These are phyloP conservation scores for Cotesia typhae DNA, from an alignment of 1,140 invertebrate species.

Conservation along the genomic window DNA sequence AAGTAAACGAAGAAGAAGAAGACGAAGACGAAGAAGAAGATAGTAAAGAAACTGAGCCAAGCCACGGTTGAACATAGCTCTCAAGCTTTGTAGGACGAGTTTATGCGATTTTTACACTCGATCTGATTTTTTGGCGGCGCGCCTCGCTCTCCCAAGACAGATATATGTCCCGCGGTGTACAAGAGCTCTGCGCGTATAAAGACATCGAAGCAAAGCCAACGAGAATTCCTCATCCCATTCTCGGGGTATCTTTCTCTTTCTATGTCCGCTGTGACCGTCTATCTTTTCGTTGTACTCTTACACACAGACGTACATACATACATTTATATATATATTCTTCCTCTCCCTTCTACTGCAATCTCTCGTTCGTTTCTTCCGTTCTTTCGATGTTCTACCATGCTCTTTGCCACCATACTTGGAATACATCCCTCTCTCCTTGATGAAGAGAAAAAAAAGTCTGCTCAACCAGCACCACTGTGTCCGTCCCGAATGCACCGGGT, in stretches of 20 bases:
- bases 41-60: conserved; percentile 24
- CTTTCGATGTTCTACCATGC: conserved; percentile 54
- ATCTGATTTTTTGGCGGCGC: conserved; percentile 68
- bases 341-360: neutral
- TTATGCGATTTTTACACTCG: conserved; percentile 68
- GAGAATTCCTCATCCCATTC: conserved; percentile 66
- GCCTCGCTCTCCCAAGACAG: conserved; percentile 61
- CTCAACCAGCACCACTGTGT: conserved; percentile 20
- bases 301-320: neutral
- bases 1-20: conserved; percentile 31
- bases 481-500: too few relatives aligned
- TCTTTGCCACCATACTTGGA: conserved; percentile 66
- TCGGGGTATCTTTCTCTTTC: conserved; percentile 28
- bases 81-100: conserved; percentile 61
- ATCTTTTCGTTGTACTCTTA: conserved; percentile 26
- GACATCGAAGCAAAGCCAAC: conserved; percentile 66
- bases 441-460: conserved; percentile 5
- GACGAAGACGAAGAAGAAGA: conserved; percentile 6
- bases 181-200: conserved; percentile 65
- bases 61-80: conserved; percentile 56
- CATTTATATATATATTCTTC: neutral
- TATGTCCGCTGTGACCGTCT: conserved; percentile 39
- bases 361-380: conserved; percentile 18
- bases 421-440: conserved; percentile 48
- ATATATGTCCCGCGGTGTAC: conserved; percentile 66